Evolutionary conservation across 2,113 vertebrate species (phyloP), one percentile per base, ranked within the genome.

Genomic region (Archilochus colubris): DNA sequence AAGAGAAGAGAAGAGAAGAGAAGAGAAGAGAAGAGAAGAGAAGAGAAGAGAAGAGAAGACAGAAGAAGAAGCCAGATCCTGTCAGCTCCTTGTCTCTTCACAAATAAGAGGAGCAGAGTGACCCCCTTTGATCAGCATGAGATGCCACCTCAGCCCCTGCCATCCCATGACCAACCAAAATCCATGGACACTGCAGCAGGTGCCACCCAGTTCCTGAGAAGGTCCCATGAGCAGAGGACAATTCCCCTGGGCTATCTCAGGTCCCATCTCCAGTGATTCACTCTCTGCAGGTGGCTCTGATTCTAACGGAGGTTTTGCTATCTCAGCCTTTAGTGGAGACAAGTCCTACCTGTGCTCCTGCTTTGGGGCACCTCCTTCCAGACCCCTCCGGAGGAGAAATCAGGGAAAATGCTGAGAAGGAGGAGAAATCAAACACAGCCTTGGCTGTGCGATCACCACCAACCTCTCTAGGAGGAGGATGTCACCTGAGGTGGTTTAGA

Each of bases 261-360:
- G 40, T 53, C 82, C 13, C 5, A 95, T 94, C 92, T 77, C 38
- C 18, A 5, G 79, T 94, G 94, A 94, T 68, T 92, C 94, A 93
- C 61, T 50, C 44, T 73, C 86, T n/a, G 89, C 89, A 91, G 92
- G 92, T 94, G 92, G 7, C 73, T 91, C 91, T 30, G 77, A 30
- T 55, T 69, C 9, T 95, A 95, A 95, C 92, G 92, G 91, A 92
- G 85, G 74, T 1, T 61, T 17, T 53, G 28, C 20, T 21, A 78
- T 15, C 91, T 64, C 79, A 31, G 51, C 58, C 64, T 58, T 53
- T 23, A 51, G 48, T 14, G 1, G 2, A 68, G 80, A 81, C 76
- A 78, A 51, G 84, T 91, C 91, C 66, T 55, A 22, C 88, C 66
- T 64, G 80, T 2, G 55, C 3, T 0, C 11, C 83, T 14, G 33